phyloP scores from a whole-genome alignment of 2,797 vertebrate genomes.

The Eutrigla gurnardus region DNA sequence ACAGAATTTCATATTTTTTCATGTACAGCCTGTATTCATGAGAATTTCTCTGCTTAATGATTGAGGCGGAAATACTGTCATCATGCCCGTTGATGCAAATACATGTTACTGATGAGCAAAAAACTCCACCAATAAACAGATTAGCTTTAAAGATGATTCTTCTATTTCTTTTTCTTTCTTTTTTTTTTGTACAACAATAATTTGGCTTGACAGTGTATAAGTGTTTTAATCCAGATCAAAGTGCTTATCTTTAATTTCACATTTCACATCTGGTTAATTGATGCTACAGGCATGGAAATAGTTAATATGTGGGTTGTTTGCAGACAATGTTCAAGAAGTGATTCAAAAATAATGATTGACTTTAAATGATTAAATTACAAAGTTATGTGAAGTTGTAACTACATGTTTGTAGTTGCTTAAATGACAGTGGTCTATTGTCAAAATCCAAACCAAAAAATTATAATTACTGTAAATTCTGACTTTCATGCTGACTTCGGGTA shows the following conservation, averaged over 20 bases:
- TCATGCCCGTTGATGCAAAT: conserved; percentile 57
- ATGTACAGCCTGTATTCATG: conserved; percentile 47
- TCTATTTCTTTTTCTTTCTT: conserved; percentile 23
- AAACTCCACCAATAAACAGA: conserved; percentile 77
- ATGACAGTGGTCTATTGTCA: not conserved
- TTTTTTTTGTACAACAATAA: not conserved
- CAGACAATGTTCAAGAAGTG: not conserved
- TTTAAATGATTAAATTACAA: not conserved
- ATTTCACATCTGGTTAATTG: not conserved
- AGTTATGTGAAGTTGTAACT: not conserved
- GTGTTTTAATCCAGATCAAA: not conserved
- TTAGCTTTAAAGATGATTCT: conserved; percentile 46
- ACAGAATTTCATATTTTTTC: conserved; percentile 57
- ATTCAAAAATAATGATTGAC: not conserved
- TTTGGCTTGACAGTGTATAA: not conserved
- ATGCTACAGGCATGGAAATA: not conserved
- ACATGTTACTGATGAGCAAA: conserved; percentile 71
- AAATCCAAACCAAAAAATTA: not conserved
- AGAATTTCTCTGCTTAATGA: conserved; percentile 51
- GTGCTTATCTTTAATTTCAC: not conserved
- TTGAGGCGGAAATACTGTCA: conserved; percentile 68
- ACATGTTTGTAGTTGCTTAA: not conserved
- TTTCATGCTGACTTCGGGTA: not conserved
- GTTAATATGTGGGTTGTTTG: not conserved
- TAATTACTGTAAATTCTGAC: not conserved